Base-by-base conservation (phyloP, 2,888 invertebrate species). In the Heliconius erato region DNA sequence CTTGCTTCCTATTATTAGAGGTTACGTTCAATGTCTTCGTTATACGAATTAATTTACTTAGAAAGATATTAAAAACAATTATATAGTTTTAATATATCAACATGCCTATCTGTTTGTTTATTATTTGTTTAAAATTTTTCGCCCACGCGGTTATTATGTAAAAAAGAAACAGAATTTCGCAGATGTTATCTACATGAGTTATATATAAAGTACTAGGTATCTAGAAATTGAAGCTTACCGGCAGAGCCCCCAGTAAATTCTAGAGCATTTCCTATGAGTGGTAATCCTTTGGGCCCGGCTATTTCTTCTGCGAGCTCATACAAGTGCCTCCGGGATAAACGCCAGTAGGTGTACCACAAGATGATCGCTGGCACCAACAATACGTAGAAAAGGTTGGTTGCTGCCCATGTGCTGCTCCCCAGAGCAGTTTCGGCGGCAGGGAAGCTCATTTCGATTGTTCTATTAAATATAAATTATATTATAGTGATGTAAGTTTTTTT, bases 331-430 rank as follows among this genome's bases (percentile, higher is more conserved):
- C 98, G 96, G 16, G 98, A 98, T 88, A 98, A 94, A 76, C 97
- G 96, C 97, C 97, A 98, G 93, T 98, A 98, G 49, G 97, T 94
- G 90, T 97, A 97, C 96, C 97, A 98, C 77, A 98, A 95, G 5
- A 97, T 92, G 63, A 98, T 44, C 0, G 97, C 97, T 68, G 97
- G 98, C 32, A 98, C 91, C 74, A 98, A 93, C n/a, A 98, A 96
- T 84, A 97, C 96, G 87, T 98, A 97, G 91, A 98, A 98, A 84
- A 98, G 93, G 87, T 96, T 97, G 81, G 97, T 97, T 40, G 98
- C 97, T 69, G 97, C 96, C 90, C 97, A 94, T 54, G 96, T 95
- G 88, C 93, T 92, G 87, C 94, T 90, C 44, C 93, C 90, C 85
- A 92, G 91, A 84, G 96, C 93, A 82, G 90, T 93, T 86, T 95